phyloP scores from a whole-genome alignment of 2,888 invertebrate genomes.

The Caenorhabditis imperialis region DNA sequence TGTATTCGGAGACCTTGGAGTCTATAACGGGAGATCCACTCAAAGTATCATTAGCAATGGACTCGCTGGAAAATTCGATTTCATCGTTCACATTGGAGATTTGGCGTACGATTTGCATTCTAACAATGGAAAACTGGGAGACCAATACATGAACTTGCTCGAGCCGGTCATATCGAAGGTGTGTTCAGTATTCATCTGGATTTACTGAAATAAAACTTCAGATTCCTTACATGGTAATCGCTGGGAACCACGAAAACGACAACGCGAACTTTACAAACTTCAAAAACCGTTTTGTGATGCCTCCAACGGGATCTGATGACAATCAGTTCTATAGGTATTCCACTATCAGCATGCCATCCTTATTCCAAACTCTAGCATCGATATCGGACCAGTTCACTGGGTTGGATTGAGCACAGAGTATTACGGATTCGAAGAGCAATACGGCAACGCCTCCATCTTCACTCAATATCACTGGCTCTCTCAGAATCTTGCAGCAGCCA shows the following conservation, averaged over 20 bases:
- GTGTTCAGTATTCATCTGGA: background rate
- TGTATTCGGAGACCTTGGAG: conserved; percentile 60
- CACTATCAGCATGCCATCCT: background rate
- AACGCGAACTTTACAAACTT: conserved; percentile 92
- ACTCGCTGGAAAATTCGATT: conserved; percentile 46
- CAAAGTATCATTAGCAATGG: conserved; percentile 44
- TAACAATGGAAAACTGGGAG: conserved; percentile 87
- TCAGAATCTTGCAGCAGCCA: conserved; percentile 60
- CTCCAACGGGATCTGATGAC: conserved; percentile 81
- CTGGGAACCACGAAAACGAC: conserved; percentile 81
- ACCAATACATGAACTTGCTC: conserved; percentile 93
- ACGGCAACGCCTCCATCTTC: conserved; percentile 85
- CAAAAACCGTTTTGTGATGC: conserved; percentile 91
- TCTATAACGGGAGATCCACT: conserved; percentile 44
- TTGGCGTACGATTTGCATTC: conserved; percentile 92
- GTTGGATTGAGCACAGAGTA: conserved; percentile 92
- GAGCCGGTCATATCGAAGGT: conserved; percentile 84
- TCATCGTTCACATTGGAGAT: conserved; percentile 82
- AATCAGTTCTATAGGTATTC: conserved; percentile 78
- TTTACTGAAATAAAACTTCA: background rate
- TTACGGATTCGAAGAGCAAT: conserved; percentile 89
- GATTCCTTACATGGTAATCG: conserved; percentile 86
- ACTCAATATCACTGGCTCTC: conserved; percentile 73
- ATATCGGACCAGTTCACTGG: conserved; percentile 91
- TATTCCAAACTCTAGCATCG: conserved; percentile 80